Percentiles rank a stretch among this genome's conserved stretches.
Evolutionary conservation across 1,140 invertebrate species (phyloP).

Genomic region (Macrotrachela quadricornifera): DNA sequence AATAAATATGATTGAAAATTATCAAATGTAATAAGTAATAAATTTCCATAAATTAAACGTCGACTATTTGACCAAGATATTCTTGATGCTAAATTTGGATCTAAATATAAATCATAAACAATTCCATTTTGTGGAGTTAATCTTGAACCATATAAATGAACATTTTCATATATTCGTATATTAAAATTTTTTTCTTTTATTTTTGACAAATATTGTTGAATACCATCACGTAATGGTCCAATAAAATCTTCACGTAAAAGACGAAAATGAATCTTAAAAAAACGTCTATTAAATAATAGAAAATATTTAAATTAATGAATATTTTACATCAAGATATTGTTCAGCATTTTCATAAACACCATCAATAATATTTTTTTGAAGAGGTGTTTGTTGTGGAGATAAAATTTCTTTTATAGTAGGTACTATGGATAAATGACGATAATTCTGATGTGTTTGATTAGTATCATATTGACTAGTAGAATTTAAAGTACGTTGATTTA

Average conservation of each 20-base stretch:
- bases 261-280: conserved; percentile 37
- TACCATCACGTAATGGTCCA: conserved; percentile 26
- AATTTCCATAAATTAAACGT: conserved; percentile 40
- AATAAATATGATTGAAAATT: no score
- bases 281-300: no score
- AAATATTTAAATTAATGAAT: no score
- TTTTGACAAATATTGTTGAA: conserved; percentile 8
- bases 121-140: no score
- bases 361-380: conserved; percentile 38
- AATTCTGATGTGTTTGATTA: conserved; percentile 18
- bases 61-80: conserved; percentile 24
- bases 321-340: conserved; percentile 50
- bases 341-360: conserved; percentile 40
- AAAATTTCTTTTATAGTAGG: conserved; percentile 18
- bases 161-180: no score
- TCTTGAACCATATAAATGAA: no score
- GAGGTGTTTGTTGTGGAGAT: conserved; percentile 20
- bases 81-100: background rate
- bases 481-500: no score
- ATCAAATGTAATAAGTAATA: background rate
- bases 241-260: conserved; percentile 47
- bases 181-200: no score
- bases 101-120: conserved; percentile 11
- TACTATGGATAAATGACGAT: conserved; percentile 18
- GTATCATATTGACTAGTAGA: no score